phyloP scores from a whole-genome alignment of 2,113 vertebrate genomes.

The Trichomycterus rosablanca region DNA sequence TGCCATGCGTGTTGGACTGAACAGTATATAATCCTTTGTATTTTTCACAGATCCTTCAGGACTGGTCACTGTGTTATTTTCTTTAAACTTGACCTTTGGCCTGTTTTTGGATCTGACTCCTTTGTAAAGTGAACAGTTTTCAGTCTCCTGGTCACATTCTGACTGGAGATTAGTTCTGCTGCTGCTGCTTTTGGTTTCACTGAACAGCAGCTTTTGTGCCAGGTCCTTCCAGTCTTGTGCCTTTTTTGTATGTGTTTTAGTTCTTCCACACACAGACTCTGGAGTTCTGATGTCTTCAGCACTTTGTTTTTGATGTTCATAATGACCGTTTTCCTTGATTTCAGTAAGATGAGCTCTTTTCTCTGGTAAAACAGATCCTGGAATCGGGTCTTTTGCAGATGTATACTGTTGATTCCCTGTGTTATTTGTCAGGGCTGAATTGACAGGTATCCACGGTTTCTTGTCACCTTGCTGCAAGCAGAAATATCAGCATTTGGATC shows the following conservation, averaged over 20 bases:
- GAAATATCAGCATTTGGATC: neutral
- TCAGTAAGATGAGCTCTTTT: constrained; percentile 15
- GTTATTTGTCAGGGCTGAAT: too few species aligned
- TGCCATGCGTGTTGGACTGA: constrained; percentile 62
- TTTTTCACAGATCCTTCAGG: constrained; percentile 22
- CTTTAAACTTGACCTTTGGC: constrained; percentile 29
- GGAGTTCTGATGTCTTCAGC: constrained; percentile 13
- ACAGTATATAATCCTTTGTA: constrained; percentile 66
- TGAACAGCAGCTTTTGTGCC: constrained; percentile 64
- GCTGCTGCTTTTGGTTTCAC: constrained; percentile 52
- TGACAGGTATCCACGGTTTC: too few species aligned
- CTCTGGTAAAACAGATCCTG: neutral
- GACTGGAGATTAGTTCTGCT: neutral
- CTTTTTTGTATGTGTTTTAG: constrained; percentile 38
- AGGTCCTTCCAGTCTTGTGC: constrained; percentile 55
- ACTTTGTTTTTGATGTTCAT: neutral
- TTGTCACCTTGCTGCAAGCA: neutral
- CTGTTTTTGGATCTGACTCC: constrained; percentile 20
- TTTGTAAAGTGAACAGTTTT: constrained; percentile 15
- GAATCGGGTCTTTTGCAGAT: constrained; percentile 52
- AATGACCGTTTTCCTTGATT: constrained; percentile 14
- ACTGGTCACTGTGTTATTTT: neutral
- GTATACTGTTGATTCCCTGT: constrained; percentile 45
- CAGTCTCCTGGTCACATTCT: neutral
- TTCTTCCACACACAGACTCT: constrained; percentile 25